phyloP scores from a whole-genome alignment of 2,797 vertebrate genomes.

The Danio tinwini region DNA sequence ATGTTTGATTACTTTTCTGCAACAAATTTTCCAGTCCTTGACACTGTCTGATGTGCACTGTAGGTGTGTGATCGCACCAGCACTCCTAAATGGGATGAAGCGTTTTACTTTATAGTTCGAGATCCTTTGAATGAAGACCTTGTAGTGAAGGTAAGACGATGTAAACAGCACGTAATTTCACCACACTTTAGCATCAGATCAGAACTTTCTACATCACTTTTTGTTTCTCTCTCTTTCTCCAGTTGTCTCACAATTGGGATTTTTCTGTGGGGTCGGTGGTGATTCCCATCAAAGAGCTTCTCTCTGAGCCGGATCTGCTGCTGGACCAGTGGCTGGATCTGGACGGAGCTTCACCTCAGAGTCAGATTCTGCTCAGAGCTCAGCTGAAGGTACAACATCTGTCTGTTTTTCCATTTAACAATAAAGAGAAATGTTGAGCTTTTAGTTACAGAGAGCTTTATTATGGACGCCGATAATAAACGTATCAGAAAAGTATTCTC shows the following conservation, averaged over 20 bases:
- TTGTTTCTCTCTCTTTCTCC: slow-evolving; percentile 47
- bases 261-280: slow-evolving; percentile 80
- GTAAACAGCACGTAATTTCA: neutral
- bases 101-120: slow-evolving; percentile 84
- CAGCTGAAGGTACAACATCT: slow-evolving; percentile 83
- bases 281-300: slow-evolving; percentile 84
- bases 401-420: too few species aligned
- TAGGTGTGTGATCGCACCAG: slow-evolving; percentile 82
- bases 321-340: slow-evolving; percentile 88
- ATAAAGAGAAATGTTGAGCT: too few species aligned
- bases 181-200: neutral
- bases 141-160: slow-evolving; percentile 81
- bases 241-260: slow-evolving; percentile 81
- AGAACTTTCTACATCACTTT: neutral
- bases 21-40: neutral
- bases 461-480: too few species aligned
- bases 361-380: slow-evolving; percentile 85
- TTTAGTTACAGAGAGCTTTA: too few species aligned
- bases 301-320: slow-evolving; percentile 79
- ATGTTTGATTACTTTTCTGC: too few species aligned
- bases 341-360: slow-evolving; percentile 77
- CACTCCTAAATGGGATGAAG: slow-evolving; percentile 88
- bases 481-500: too few species aligned
- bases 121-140: slow-evolving; percentile 83
- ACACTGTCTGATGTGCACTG: slow-evolving; percentile 11